phyloP scores from a whole-genome alignment of 2,888 invertebrate species.

The Catocala sponsa region DNA sequence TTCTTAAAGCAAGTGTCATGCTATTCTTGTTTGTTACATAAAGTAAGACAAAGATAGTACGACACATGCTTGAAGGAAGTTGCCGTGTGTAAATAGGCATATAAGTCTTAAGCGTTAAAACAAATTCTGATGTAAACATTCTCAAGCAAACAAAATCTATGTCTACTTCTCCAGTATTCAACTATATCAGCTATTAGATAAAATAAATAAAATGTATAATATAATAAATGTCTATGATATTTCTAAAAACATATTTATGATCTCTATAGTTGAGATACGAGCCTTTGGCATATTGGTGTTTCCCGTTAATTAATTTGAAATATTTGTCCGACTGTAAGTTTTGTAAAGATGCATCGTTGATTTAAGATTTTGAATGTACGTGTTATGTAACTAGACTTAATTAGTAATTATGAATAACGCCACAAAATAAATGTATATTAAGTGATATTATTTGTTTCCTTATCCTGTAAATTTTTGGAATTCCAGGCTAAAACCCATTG shows the following conservation, averaged over 20 bases:
- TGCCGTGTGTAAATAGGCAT: no score
- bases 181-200: background rate
- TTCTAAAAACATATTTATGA: slow-evolving; percentile 14
- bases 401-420: slow-evolving; percentile 59
- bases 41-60: no score
- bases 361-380: slow-evolving; percentile 51
- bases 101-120: no score
- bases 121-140: no score
- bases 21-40: no score
- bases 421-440: slow-evolving; percentile 68
- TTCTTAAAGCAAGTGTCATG: no score
- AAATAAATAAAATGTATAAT: background rate
- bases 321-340: slow-evolving; percentile 29
- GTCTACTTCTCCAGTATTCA: background rate
- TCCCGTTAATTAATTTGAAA: slow-evolving; percentile 28
- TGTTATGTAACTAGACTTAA: slow-evolving; percentile 54
- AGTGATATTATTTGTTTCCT: slow-evolving; percentile 35
- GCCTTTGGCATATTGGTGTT: slow-evolving; percentile 28
- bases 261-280: slow-evolving; percentile 28
- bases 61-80: no score
- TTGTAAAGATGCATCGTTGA: slow-evolving; percentile 48
- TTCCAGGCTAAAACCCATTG: no score
- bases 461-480: background rate
- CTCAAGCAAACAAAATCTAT: no score
- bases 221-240: slow-evolving; percentile 6